phyloP scores from a whole-genome alignment of 2,888 invertebrate genomes.

The Cryptocephalus moraei region DNA sequence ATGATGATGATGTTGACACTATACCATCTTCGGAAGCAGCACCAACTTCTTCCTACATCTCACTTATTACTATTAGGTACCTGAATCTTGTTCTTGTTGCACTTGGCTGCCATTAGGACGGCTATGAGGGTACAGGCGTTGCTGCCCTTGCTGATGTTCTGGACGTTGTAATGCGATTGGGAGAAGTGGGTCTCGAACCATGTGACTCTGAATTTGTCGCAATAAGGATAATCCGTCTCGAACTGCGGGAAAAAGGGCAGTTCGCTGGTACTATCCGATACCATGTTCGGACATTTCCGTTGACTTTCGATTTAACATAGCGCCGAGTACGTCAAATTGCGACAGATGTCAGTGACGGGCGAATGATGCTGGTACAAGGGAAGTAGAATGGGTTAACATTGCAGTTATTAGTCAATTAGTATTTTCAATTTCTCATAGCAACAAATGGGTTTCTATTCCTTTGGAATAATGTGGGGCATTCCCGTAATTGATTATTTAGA shows the following conservation, averaged over 20 bases:
- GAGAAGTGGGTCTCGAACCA: constrained; percentile 51
- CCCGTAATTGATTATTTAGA: no score
- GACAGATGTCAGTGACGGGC: no score
- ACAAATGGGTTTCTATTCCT: no score
- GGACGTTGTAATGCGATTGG: constrained; percentile 46
- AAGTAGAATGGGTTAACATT: no score
- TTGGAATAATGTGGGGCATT: no score
- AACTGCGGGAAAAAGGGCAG: constrained; percentile 36
- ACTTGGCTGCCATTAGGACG: constrained; percentile 44
- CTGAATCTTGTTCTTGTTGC: constrained; percentile 27
- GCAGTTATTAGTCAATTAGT: no score
- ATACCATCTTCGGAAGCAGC: no score
- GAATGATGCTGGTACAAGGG: no score
- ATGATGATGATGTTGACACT: no score
- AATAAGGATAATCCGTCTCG: constrained; percentile 24
- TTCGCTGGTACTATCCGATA: constrained; percentile 16
- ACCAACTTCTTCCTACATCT: no score
- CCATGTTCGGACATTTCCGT: constrained; percentile 12
- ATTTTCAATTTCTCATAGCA: no score
- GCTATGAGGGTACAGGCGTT: constrained; percentile 54
- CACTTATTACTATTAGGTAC: constrained; percentile 16
- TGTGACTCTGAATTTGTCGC: constrained; percentile 27
- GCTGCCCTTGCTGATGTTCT: constrained; percentile 39
- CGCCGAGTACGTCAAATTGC: no score
- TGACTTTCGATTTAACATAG: background rate